Evolutionary conservation across 2,888 invertebrate species (phyloP).

Genomic region (Agonopterix arenella): DNA sequence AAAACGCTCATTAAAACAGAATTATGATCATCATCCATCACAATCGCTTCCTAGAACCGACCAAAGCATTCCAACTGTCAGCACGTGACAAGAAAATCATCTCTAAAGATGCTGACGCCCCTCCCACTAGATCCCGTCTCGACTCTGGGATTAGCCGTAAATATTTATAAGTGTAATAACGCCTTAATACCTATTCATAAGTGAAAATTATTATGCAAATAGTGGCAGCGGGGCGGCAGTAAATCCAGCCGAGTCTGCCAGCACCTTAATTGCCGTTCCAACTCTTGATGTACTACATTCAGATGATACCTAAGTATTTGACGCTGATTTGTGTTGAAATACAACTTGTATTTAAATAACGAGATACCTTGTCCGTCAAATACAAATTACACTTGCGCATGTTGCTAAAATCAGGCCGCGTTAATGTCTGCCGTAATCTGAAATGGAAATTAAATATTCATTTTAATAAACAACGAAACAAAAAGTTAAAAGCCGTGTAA

Average conservation of each 20-base stretch:
- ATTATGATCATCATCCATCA: conserved; percentile 52
- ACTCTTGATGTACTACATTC: conserved; percentile 18
- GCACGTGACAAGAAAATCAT: conserved; percentile 57
- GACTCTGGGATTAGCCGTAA: conserved; percentile 44
- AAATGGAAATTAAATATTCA: conserved; percentile 59
- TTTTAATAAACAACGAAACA: conserved; percentile 46
- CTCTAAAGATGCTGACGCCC: conserved; percentile 30
- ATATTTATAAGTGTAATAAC: conserved; percentile 73
- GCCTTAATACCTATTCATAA: conserved; percentile 74
- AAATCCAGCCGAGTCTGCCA: conserved; percentile 46
- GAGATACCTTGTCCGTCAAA: conserved; percentile 18
- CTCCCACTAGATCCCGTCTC: conserved; percentile 42
- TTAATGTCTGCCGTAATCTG: conserved; percentile 14
- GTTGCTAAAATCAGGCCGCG: conserved; percentile 3
- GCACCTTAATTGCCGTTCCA: conserved; percentile 49
- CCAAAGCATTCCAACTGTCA: conserved; percentile 49
- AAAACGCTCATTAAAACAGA: conserved; percentile 50
- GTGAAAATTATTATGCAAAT: conserved; percentile 77
- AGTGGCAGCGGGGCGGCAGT: conserved; percentile 57
- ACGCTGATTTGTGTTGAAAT: conserved; percentile 35
- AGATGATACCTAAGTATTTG: conserved; percentile 22
- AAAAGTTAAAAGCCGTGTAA: conserved; percentile 40
- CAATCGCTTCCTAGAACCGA: conserved; percentile 39
- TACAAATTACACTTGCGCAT: conserved; percentile 4
- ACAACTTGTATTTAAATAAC: conserved; percentile 26